phyloP scores from a whole-genome alignment of 2,888 invertebrate species.

The Diloba caeruleocephala region DNA sequence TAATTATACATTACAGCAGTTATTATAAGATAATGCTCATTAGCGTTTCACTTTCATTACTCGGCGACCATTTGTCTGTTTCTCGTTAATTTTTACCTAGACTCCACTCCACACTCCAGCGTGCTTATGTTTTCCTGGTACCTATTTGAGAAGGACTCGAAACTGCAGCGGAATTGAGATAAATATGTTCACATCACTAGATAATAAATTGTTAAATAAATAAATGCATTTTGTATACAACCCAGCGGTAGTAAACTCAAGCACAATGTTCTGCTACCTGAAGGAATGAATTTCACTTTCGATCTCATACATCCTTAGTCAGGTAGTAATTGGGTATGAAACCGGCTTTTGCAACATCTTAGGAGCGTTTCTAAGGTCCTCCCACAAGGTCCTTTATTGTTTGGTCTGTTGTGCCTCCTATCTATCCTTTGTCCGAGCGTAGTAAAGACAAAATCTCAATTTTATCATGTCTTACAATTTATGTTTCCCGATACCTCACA shows the following conservation, averaged over 20 bases:
- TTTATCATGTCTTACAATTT: no score
- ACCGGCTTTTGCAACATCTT: slow-evolving; percentile 15
- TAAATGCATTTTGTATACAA: no score
- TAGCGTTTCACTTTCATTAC: slow-evolving; percentile 51
- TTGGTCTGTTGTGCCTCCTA: slow-evolving; percentile 1
- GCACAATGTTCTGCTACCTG: no score
- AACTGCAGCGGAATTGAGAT: no score
- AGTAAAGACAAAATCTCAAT: no score
- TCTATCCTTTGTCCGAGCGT: no score
- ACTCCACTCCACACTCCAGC: slow-evolving; percentile 28
- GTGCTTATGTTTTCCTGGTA: slow-evolving; percentile 13
- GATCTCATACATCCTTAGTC: not conserved
- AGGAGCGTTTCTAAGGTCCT: slow-evolving; percentile 9
- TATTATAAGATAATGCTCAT: slow-evolving; percentile 39
- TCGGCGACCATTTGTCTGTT: slow-evolving; percentile 19
- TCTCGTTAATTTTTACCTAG: slow-evolving; percentile 28
- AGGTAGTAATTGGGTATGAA: slow-evolving; percentile 4
- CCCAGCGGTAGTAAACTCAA: no score
- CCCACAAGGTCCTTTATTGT: not conserved
- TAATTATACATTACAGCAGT: slow-evolving; percentile 40
- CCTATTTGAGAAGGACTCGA: not conserved
- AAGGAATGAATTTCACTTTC: slow-evolving; percentile 2
- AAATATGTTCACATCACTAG: no score
- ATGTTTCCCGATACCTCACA: slow-evolving; percentile 2
- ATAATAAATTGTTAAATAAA: no score